phyloP scores from a whole-genome alignment of 1,140 invertebrate species.

The Oncopeltus fasciatus region DNA sequence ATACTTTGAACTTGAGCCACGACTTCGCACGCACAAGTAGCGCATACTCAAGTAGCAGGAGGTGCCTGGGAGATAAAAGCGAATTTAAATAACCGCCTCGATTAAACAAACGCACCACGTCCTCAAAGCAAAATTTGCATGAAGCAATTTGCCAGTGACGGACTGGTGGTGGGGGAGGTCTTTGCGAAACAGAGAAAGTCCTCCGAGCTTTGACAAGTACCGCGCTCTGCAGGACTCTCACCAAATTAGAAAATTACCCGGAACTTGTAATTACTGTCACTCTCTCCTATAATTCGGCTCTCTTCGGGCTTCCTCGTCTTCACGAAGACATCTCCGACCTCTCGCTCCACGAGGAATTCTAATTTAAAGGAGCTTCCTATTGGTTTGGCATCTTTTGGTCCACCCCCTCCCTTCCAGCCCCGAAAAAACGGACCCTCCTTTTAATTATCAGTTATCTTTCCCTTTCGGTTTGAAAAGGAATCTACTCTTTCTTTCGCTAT shows the following conservation, averaged over 20 bases:
- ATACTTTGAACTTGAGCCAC: too few relatives aligned
- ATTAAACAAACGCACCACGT: neutral
- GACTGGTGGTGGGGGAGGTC: neutral
- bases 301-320: too few relatives aligned
- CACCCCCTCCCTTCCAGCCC: neutral
- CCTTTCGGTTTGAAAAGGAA: too few relatives aligned
- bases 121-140: constrained; percentile 5
- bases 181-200: neutral
- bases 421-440: too few relatives aligned
- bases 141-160: neutral
- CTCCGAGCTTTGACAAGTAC: constrained; percentile 4
- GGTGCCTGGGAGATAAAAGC: too few relatives aligned
- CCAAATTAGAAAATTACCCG: constrained; percentile 7
- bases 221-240: neutral
- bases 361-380: neutral
- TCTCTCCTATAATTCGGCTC: neutral
- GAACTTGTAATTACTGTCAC: constrained; percentile 3
- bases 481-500: too few relatives aligned
- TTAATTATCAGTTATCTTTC: too few relatives aligned
- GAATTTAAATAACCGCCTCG: too few relatives aligned
- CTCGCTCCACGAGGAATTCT: neutral
- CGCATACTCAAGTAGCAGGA: too few relatives aligned
- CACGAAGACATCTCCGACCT: neutral
- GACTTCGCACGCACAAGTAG: too few relatives aligned
- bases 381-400: neutral